A percentile compares a stretch with the other conserved stretches of the same genome.
These are phyloP conservation scores for Atta colombica DNA, from an alignment of 1,140 invertebrate genomes.

Conservation along the genomic window DNA sequence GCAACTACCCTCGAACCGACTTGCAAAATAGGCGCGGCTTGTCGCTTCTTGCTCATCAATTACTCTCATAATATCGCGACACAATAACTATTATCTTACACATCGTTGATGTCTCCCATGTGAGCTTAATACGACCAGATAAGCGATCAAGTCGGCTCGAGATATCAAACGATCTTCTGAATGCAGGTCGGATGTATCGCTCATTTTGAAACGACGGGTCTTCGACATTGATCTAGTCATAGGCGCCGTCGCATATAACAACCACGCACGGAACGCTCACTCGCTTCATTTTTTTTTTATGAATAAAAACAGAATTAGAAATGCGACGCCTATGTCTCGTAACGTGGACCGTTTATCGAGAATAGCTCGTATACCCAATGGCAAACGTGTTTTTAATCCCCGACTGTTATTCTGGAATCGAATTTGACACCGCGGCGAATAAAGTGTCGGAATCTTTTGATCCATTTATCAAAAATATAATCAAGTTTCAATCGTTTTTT, in stretches of 20 bases:
- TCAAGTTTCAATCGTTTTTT: not conserved
- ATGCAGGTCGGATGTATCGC: slow-evolving; percentile 51
- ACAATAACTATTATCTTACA: slow-evolving; percentile 29
- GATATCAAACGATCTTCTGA: slow-evolving; percentile 52
- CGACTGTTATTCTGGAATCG: slow-evolving; percentile 1
- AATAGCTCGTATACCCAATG: slow-evolving; percentile 66
- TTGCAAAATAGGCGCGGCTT: not conserved
- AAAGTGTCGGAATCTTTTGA: not conserved
- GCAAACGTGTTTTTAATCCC: slow-evolving; percentile 28
- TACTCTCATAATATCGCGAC: not conserved
- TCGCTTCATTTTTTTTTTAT: not conserved
- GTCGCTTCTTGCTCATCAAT: slow-evolving; percentile 4
- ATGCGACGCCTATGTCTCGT: slow-evolving; percentile 70
- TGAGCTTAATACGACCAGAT: not conserved
- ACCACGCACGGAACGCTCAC: not conserved
- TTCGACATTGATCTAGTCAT: slow-evolving; percentile 63
- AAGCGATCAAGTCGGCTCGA: slow-evolving; percentile 50
- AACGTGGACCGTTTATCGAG: slow-evolving; percentile 60
- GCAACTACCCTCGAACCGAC: slow-evolving; percentile 53
- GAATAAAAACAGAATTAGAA: not conserved
- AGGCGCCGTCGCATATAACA: slow-evolving; percentile 54
- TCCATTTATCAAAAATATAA: not conserved
- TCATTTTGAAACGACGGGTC: slow-evolving; percentile 38
- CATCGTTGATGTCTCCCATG: not conserved
- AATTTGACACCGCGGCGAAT: not conserved